Base-by-base conservation (phyloP, 1,140 invertebrate species). In the Aphelenchoides fujianensis region DNA sequence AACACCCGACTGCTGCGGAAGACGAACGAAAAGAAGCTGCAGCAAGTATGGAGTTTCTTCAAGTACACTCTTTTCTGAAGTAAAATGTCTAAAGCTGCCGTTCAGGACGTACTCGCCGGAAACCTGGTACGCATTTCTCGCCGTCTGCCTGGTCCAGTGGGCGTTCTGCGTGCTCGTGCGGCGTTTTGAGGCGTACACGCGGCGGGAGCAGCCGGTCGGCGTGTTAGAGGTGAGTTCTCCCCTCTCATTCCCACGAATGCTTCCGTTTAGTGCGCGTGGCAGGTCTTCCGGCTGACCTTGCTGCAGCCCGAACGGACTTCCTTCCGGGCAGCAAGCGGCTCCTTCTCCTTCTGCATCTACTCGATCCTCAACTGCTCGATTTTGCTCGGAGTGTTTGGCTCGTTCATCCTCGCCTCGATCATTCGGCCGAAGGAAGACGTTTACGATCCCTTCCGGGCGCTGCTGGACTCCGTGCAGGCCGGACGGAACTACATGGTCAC, bases 351-450 rank as follows among this genome's bases (percentile, higher is more conserved):
- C 3, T 36, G 27, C 23, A 19, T 66, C n/a, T 66, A 19, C 7
- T 34, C 63, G 12, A 23, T 66, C 19, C 32, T 66, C 32, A 35
- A 66, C 37, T 66, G 63, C 7, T 66, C 63, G 9, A 66, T 66
- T 66, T 3, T 66, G 34, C 32, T 66, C 12, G 63, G 63, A 36
- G 63, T 66, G 1, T 66, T 66, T 55, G 16, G 16, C 32, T 66
- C 63, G 12, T 66, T 34, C 23, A 36, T 66, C 53, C 53, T 66
- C 36, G 31, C n/a, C n/a, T 66, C 63, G 0, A 34, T 66, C 16
- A 66, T 66, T 32, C 16, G 27, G 2, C 16, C 27, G 3, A 5
- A 7, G 34, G 27, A 27, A 7, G 5, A 59, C 23, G 7, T 59
- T 19, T 59, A 27, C 5, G 55, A 59, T 19, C 55, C 55, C 5